Evolutionary conservation across 1,140 invertebrate genomes (phyloP), one percentile per base, ranked within the genome.

Genomic region (Cotesia vestalis): DNA sequence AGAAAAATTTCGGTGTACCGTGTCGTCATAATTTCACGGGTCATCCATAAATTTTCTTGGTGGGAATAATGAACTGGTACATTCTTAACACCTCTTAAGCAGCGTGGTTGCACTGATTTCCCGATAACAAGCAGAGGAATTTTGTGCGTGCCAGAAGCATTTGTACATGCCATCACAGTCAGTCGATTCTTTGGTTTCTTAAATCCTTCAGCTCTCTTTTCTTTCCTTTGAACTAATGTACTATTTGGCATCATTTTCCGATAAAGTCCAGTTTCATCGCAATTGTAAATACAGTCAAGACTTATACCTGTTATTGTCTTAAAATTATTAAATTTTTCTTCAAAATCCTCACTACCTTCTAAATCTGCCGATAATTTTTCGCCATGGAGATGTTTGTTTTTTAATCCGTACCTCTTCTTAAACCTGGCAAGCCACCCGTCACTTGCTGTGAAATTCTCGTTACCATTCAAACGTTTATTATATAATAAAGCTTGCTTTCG

Each of bases 181-280:
- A 66, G 4, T 55, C 64, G 64, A 55, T 66, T n/a, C 17, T 66
- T 66, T 27, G 64, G 17, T 53, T 66, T 66, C 20, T 66, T 66
- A 52, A 9, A 34, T 53, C 46, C 64, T 11, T 52, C 46, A 53
- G 64, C 64, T 53, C 35, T n/a, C 17, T 55, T 52, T 55, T 66
- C 64, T 12, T 27, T 53, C n/a, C 17, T 52, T 34, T 14, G 6
- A 53, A 66, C 64, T 35, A 66, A 55, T 12, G 64, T 66, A 12
- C 11, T 66, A 9, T 53, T 66, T 12, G 51, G 64, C 17, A 53
- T 27, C 46, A 53, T 11, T 53, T 66, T 66, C 64, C 64, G 55
- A 40, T 53, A 55, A 52, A 66, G 64, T 53, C 64, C 64, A 35
- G 64, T 66, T 53, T 66, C 64, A 66, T 66, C 64, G 9, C 17